These are phyloP conservation scores for Phalacrocorax brasilianus DNA, from an alignment of 2,113 vertebrate genomes.

Conservation along the genomic window DNA sequence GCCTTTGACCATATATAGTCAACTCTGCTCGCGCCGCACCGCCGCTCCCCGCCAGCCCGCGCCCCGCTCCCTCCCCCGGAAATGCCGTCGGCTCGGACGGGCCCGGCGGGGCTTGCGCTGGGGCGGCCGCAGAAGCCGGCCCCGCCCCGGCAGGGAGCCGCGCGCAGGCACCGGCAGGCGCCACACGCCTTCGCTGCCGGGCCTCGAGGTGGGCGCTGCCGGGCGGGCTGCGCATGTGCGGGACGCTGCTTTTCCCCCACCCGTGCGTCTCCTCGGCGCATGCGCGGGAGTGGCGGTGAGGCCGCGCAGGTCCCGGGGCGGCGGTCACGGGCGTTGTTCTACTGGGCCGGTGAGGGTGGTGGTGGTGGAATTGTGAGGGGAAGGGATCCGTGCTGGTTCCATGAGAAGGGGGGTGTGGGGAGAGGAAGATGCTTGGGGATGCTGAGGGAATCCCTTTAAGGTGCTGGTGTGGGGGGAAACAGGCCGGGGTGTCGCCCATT, in stretches of 20 bases:
- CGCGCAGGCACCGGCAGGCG: too few relatives aligned
- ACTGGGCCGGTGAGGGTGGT: too few relatives aligned
- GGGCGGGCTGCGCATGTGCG: neutral
- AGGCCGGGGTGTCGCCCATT: accelerated
- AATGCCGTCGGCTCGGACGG: too few relatives aligned
- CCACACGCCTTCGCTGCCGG: too few relatives aligned
- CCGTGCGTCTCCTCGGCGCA: accelerated
- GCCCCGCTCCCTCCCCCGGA: too few relatives aligned
- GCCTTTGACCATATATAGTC: too few relatives aligned
- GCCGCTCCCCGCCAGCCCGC: too few relatives aligned
- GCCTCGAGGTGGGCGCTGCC: neutral
- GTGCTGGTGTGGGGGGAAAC: accelerated
- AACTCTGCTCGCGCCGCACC: too few relatives aligned
- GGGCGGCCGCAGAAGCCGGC: too few relatives aligned
- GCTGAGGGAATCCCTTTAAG: neutral
- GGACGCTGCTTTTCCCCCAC: neutral
- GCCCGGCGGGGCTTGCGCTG: too few relatives aligned
- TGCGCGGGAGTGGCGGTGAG: neutral
- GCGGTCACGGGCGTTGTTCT: accelerated
- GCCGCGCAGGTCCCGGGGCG: neutral
- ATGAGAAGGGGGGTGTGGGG: accelerated
- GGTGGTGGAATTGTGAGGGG: accelerated
- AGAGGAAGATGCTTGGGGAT: accelerated
- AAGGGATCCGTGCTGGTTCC: accelerated
- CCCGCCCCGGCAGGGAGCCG: too few relatives aligned